Percentiles rank a stretch among this genome's conserved stretches.
Evolutionary conservation across 2,113 vertebrate genomes (phyloP).

Genomic region (Sylvilagus bachmani): DNA sequence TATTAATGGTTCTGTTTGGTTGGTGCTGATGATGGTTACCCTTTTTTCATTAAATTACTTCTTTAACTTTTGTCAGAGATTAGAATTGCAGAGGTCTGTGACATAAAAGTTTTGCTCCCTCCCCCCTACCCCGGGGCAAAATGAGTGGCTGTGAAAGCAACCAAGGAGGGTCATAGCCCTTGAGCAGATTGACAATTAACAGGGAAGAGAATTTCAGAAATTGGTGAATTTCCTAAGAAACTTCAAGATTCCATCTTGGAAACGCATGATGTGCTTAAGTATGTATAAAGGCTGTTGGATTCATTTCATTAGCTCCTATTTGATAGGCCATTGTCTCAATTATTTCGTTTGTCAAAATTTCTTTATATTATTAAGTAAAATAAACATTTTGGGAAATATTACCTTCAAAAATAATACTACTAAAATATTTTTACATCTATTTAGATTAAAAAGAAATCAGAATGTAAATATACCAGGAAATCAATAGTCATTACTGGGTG

Average conservation of each 20-base stretch:
- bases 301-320: neutral
- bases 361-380: neutral
- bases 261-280: neutral
- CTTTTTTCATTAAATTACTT: conserved; percentile 19
- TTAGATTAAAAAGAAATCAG: conserved; percentile 28
- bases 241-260: neutral
- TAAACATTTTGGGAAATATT: neutral
- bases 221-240: neutral
- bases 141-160: conserved; percentile 28
- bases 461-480: neutral
- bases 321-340: neutral
- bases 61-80: neutral
- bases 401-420: neutral
- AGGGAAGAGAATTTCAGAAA: neutral
- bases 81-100: neutral
- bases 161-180: neutral
- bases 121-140: neutral
- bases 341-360: neutral
- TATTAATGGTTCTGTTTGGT: neutral
- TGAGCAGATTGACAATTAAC: neutral
- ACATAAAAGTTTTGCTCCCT: neutral
- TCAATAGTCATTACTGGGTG: neutral
- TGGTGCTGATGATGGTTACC: neutral
- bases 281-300: neutral
- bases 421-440: neutral